phyloP scores from a whole-genome alignment of 2,113 vertebrate genomes.

The Pteruthius melanotis region DNA sequence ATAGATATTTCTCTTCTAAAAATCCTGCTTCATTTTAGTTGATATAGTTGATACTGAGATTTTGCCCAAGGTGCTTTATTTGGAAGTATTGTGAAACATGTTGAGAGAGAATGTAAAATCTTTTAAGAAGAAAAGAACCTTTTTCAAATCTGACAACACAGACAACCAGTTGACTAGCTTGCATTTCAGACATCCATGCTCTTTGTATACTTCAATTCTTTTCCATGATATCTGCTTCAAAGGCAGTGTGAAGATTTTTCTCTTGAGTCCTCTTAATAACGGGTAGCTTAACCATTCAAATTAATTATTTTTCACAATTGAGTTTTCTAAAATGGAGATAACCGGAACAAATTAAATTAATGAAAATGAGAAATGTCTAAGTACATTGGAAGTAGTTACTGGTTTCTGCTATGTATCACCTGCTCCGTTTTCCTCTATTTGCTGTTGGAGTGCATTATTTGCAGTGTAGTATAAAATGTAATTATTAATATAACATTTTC shows the following conservation, averaged over 20 bases:
- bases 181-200: rapidly evolving
- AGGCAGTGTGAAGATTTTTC: not conserved
- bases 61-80: not conserved
- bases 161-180: not conserved
- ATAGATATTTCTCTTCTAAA: not conserved
- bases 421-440: not conserved
- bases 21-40: not conserved
- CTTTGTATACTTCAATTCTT: not conserved
- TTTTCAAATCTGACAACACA: not conserved
- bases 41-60: not conserved
- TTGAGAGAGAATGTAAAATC: not conserved
- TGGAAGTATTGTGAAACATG: not conserved
- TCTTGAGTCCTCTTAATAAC: not conserved
- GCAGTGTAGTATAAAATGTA: not conserved
- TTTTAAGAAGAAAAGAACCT: not conserved
- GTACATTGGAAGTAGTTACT: not conserved
- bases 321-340: not conserved
- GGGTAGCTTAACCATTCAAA: not conserved
- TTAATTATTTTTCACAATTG: not conserved
- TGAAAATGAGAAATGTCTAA: not conserved
- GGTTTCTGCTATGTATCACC: not conserved
- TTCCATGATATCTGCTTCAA: not conserved
- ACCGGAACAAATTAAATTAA: not conserved
- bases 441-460: not conserved
- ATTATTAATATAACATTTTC: not conserved